These are phyloP conservation scores for Erpornis zantholeuca DNA, from an alignment of 2,113 vertebrate genomes.

Conservation along the genomic window DNA sequence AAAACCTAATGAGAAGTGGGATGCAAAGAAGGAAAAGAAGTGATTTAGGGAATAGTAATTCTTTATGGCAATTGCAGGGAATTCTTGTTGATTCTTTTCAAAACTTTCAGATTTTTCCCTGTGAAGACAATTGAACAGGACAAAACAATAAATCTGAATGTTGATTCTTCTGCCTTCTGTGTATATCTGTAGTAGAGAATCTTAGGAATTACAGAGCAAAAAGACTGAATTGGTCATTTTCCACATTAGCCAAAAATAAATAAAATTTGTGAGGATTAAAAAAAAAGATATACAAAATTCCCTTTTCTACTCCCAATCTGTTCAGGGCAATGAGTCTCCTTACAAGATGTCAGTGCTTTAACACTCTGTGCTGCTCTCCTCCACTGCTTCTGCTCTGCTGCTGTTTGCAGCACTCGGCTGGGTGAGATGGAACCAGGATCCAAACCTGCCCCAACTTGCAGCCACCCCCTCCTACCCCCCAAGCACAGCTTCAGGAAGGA, in stretches of 20 bases:
- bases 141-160: not conserved
- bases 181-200: not conserved
- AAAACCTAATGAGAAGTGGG: not conserved
- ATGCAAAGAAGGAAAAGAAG: not conserved
- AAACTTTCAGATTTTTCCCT: not conserved
- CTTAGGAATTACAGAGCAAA: not conserved
- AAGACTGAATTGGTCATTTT: not conserved
- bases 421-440: accelerated
- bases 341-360: not conserved
- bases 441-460: not conserved
- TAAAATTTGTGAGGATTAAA: not conserved
- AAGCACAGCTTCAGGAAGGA: not conserved
- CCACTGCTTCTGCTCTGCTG: not conserved
- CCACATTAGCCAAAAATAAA: not conserved
- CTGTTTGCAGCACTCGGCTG: not conserved
- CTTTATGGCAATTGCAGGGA: not conserved
- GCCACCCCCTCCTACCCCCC: not conserved
- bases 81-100: not conserved
- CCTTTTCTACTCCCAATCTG: not conserved
- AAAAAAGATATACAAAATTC: not conserved
- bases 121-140: not conserved
- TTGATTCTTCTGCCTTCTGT: not conserved
- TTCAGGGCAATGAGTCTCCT: accelerated
- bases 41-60: not conserved
- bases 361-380: not conserved